Evolutionary conservation across 2,113 vertebrate species (phyloP).

Genomic region (Acrocephalus arundinaceus): DNA sequence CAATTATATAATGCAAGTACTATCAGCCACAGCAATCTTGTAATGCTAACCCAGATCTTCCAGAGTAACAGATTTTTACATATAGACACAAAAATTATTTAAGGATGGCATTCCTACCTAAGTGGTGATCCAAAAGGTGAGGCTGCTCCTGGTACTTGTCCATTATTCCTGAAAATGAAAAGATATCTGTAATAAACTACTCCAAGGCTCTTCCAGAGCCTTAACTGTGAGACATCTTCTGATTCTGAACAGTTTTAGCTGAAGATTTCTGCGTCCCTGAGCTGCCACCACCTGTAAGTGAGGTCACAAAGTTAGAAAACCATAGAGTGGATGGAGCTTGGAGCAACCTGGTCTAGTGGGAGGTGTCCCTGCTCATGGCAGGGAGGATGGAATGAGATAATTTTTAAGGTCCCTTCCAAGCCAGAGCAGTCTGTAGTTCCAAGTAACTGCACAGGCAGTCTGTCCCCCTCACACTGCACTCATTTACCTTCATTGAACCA

Average conservation of each 20-base stretch:
- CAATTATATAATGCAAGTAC: not conserved
- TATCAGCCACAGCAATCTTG: not conserved
- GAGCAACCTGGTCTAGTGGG: not conserved
- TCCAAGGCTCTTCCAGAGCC: not conserved
- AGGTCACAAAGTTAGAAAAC: not conserved
- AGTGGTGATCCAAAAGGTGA: conserved; percentile 89
- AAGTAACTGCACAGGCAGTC: not conserved
- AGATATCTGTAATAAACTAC: not conserved
- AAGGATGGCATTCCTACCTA: conserved; percentile 77
- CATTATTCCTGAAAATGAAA: conserved; percentile 84
- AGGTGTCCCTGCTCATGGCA: not conserved
- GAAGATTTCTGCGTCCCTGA: not conserved
- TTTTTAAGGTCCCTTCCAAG: not conserved
- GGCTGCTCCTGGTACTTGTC: conserved; percentile 95
- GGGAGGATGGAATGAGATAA: not conserved
- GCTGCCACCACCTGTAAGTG: not conserved
- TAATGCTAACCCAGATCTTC: not conserved
- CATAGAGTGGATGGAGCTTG: not conserved
- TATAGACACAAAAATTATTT: not conserved
- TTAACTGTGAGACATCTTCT: not conserved
- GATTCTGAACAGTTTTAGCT: not conserved
- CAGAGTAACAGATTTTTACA: not conserved
- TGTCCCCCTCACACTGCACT: not conserved
- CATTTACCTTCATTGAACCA: not conserved
- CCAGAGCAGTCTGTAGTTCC: not conserved